These are phyloP conservation scores for Drosophila dives DNA, from an alignment of 2,888 invertebrate genomes.

Conservation along the genomic window DNA sequence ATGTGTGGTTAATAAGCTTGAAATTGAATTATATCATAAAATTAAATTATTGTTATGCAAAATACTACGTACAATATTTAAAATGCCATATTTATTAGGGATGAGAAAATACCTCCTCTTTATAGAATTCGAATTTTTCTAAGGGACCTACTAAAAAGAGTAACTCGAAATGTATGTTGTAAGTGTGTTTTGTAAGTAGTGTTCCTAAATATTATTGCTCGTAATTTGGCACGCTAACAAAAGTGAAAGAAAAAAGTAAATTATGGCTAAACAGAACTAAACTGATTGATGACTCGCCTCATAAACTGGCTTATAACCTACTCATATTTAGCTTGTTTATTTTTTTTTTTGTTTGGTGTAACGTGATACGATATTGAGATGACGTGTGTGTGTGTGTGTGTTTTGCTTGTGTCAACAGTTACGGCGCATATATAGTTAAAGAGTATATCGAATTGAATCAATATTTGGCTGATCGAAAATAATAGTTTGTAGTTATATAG, in stretches of 20 bases:
- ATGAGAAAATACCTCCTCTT: neutral
- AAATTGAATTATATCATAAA: constrained; percentile 14
- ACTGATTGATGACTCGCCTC: constrained; percentile 42
- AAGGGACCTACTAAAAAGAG: neutral
- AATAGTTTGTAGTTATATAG: constrained; percentile 40
- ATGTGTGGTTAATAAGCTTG: constrained; percentile 22
- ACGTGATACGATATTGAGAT: constrained; percentile 38
- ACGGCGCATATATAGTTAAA: constrained; percentile 61
- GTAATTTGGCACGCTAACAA: constrained; percentile 35
- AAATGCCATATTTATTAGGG: constrained; percentile 5
- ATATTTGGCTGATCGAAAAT: constrained; percentile 36
- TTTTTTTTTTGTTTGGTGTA: too few species aligned
- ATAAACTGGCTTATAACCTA: constrained; percentile 36
- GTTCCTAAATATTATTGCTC: constrained; percentile 61
- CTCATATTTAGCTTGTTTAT: constrained; percentile 2
- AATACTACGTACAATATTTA: constrained; percentile 33
- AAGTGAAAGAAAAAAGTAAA: constrained; percentile 9
- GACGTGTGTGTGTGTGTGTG: constrained; percentile 19
- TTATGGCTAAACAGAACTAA: constrained; percentile 34
- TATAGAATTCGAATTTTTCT: neutral
- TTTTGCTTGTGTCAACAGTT: constrained; percentile 55
- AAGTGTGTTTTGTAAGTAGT: constrained; percentile 34
- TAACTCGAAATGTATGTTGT: neutral
- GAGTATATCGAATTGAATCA: constrained; percentile 37
- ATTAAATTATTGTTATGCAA: constrained; percentile 15